Evolutionary conservation across 2,113 vertebrate genomes (phyloP).

Genomic region (Accipiter cooperii): DNA sequence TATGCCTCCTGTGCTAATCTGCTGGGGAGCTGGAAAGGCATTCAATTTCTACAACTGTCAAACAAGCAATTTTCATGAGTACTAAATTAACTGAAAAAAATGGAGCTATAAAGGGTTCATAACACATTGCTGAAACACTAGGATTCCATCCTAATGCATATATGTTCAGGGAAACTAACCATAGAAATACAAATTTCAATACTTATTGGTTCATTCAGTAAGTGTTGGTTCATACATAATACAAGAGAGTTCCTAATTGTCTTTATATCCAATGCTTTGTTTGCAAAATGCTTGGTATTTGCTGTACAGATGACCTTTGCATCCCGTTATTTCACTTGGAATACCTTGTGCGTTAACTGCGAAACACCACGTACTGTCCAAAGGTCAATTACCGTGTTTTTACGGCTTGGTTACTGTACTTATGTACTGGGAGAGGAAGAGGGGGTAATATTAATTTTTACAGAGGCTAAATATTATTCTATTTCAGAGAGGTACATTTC

Average conservation of each 20-base stretch:
- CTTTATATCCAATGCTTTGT: background rate
- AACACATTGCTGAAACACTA: background rate
- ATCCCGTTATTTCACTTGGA: slow-evolving; percentile 7
- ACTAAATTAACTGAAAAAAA: background rate
- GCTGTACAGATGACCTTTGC: slow-evolving; percentile 40
- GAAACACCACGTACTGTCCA: background rate
- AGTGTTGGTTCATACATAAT: slow-evolving; percentile 12
- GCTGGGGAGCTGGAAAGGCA: background rate
- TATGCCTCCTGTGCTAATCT: background rate
- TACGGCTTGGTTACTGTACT: slow-evolving; percentile 20
- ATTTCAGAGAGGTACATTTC: background rate
- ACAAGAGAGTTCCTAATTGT: slow-evolving; percentile 14
- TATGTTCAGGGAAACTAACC: background rate
- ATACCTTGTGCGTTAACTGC: slow-evolving; percentile 7
- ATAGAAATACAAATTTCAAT: slow-evolving; percentile 14
- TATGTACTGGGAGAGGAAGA: background rate
- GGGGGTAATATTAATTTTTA: background rate
- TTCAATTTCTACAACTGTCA: background rate
- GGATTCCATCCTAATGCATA: background rate
- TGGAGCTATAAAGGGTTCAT: background rate
- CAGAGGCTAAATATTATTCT: background rate
- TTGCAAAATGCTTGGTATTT: slow-evolving; percentile 47
- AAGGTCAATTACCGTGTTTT: slow-evolving; percentile 53
- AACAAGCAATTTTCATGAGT: background rate
- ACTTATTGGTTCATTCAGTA: background rate